These are phyloP conservation scores for Nanger granti DNA, from an alignment of 2,113 vertebrate genomes.

Conservation along the genomic window DNA sequence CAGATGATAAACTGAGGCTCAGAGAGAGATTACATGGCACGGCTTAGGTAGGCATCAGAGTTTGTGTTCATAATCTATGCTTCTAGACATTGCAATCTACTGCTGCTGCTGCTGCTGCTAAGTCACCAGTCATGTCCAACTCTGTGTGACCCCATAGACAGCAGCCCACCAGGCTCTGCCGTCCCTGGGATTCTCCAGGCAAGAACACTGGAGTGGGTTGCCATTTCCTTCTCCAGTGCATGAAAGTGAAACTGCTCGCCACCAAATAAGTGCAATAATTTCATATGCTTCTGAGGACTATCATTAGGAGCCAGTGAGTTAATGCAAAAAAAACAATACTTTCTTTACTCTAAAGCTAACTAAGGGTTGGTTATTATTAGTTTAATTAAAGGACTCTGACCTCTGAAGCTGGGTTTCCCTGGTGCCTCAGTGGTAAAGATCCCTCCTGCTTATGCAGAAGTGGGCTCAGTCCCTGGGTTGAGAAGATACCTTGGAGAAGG, in stretches of 20 bases:
- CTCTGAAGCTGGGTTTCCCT: background rate
- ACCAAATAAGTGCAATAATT: background rate
- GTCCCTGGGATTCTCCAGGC: too few species aligned
- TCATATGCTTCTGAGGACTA: background rate
- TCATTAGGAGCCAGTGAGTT: background rate
- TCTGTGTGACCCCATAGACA: too few species aligned
- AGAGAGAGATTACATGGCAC: background rate
- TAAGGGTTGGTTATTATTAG: background rate
- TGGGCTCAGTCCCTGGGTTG: background rate
- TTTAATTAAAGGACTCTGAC: background rate
- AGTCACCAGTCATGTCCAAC: too few species aligned
- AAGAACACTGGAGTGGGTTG: too few species aligned
- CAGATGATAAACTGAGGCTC: background rate
- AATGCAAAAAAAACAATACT: background rate
- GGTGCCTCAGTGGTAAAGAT: background rate
- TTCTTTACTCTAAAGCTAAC: background rate
- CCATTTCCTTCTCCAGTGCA: too few species aligned
- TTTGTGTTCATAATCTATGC: background rate
- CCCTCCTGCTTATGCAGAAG: background rate
- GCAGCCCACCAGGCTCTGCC: too few species aligned
- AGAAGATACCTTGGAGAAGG: background rate
- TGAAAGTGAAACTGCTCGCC: too few species aligned
- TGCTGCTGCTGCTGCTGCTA: too few species aligned
- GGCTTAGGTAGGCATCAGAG: background rate
- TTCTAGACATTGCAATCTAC: background rate